Base-by-base conservation (phyloP, 2,797 vertebrate species). In the Capromys pilorides region DNA sequence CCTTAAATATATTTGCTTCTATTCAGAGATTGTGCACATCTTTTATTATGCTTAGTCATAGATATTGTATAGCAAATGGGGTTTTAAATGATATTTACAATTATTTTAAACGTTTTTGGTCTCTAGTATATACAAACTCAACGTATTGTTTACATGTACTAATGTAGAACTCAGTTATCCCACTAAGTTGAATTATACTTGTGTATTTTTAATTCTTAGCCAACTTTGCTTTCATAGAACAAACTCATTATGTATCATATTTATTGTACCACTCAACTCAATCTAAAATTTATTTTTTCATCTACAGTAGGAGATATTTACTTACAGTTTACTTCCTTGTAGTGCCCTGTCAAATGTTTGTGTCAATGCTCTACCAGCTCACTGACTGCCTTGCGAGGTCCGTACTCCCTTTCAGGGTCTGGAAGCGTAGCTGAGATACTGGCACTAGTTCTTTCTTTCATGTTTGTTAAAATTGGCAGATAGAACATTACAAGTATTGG, bases 11-110 rank as follows among this genome's bases (percentile, higher is more conserved):
- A 31, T 86, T 66, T 84, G 51, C 59, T 61, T 61, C 78, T 85
- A 67, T 67, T 85, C 82, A 89, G 49, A 54, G 49, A 9, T 6
- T 54, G 24, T 22, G 57, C 49, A 75, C 16, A 89, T 67, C 16
- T 93, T 91, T 83, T 10, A 54, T 71, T 71, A 64, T 26, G 84
- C 59, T 51, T 81, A 71, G 54, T 54, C 51, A 78, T 89, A 83
- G 16, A 62, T 66, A 49, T 88, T 77, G 57, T 85, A 81, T 64
- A 77, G 85, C 69, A 66, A 33, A 10, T 90, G 26, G 19, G 9
- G 33, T 87, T 92, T 85, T 80, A 80, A 93, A 12, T 62, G 21
- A 31, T 1, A 96, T 88, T 93, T 18, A 79, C 51, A 81, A 26
- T 62, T 91, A 59, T 75, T 39, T 88, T 89, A 62, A 7, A 36